A percentile compares a stretch with the other conserved stretches of the same genome.
Evolutionary conservation across 2,888 invertebrate genomes (phyloP).

Genomic region (Penaeus monodon): DNA sequence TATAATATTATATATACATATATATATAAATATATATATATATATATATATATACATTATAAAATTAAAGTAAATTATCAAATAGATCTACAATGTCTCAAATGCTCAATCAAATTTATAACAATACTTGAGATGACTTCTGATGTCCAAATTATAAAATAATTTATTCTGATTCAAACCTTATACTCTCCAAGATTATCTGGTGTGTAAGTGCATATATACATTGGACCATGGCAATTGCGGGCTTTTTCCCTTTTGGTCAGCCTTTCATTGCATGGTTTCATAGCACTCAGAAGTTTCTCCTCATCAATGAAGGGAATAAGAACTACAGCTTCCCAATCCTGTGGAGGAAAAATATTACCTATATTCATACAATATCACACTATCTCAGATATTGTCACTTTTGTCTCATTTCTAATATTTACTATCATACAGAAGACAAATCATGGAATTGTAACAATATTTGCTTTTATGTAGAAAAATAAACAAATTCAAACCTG

Average conservation of each 20-base stretch:
- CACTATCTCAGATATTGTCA: neutral
- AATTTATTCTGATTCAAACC: constrained; percentile 11
- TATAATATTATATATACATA: too few relatives aligned
- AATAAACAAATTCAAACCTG: constrained; percentile 42
- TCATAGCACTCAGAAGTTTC: constrained; percentile 82
- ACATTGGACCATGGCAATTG: constrained; percentile 90
- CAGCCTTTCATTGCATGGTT: constrained; percentile 77
- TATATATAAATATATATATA: too few relatives aligned
- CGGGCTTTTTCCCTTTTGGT: constrained; percentile 80
- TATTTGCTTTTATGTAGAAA: neutral
- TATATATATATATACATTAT: too few relatives aligned
- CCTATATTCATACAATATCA: neutral
- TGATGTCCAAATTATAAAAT: constrained; percentile 7
- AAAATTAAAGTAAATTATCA: too few relatives aligned
- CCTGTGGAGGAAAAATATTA: constrained; percentile 73
- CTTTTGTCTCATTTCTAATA: neutral
- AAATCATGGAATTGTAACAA: too few relatives aligned
- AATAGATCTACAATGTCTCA: too few relatives aligned
- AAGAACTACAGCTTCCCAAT: constrained; percentile 95
- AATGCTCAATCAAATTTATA: too few relatives aligned
- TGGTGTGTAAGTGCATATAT: constrained; percentile 79
- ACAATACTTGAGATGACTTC: neutral
- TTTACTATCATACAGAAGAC: neutral
- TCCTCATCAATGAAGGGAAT: constrained; percentile 93
- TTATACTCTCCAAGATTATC: constrained; percentile 74